A percentile compares a stretch with the other conserved stretches of the same genome.
Conservation (phyloP, 2,113 vertebrate genomes). For the rat (Rattus norvegicus) region GRCr8 NC_086020.1:220035001-220035500, state of each 20-base stretch:
- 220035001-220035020: not conserved
- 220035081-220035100: not conserved
- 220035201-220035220: not conserved
- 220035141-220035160: not conserved
- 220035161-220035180: not conserved
- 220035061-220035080: not conserved
- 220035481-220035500: conserved; percentile 12
- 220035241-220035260: not conserved
- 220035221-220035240: conserved; percentile 47
- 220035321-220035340: not conserved
- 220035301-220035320: not conserved
- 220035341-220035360: not conserved
- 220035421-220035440: not conserved
- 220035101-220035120: conserved; percentile 6
- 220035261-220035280: not conserved
- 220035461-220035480: conserved; percentile 5
- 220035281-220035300: not conserved
- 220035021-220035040: not conserved
- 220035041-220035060: not conserved
- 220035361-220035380: not conserved
- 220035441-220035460: not conserved
- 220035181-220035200: not conserved
- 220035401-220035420: not conserved
- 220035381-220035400: not conserved
- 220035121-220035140: not conserved